A percentile compares a stretch with the other conserved stretches of the same genome.
Conservation (phyloP, 2,797 vertebrate species). For the Onychomys leucogaster region DNA sequence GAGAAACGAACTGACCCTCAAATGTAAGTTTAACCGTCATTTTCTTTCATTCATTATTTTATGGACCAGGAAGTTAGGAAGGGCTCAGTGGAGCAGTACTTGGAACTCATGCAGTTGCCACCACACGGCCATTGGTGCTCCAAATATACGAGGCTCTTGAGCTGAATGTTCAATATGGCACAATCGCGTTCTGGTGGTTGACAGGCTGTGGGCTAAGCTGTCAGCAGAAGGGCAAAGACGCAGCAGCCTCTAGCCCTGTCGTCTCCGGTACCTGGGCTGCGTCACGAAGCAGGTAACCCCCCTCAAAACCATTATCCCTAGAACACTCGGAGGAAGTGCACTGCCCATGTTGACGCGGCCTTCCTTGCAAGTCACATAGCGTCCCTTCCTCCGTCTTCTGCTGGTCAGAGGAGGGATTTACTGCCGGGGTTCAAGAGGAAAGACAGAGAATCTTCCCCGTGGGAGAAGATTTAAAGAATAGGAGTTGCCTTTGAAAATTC, state of each 20-base stretch:
- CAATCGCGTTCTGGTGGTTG: background rate
- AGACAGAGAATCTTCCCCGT: background rate
- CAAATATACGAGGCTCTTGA: background rate
- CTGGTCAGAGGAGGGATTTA: background rate
- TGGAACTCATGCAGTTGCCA: background rate
- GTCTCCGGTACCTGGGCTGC: background rate
- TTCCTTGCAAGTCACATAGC: background rate
- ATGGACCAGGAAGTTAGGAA: background rate
- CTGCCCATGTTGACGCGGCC: background rate
- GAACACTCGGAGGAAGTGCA: background rate
- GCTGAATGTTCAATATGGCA: accelerated
- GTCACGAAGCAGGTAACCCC: background rate
- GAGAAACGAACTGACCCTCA: background rate
- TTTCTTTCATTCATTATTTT: background rate
- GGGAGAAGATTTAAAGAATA: background rate
- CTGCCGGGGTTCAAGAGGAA: background rate
- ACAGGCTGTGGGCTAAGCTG: background rate
- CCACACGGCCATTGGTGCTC: background rate
- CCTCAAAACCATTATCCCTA: background rate
- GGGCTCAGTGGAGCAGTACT: background rate
- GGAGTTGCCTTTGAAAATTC: background rate
- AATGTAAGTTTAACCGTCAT: background rate
- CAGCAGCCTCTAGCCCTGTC: background rate
- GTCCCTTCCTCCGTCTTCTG: background rate
- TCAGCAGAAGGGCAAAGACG: background rate